Evolutionary conservation across 2,797 vertebrate species (phyloP), one percentile per base, ranked within the genome.

Genomic region (Anniella stebbinsi): DNA sequence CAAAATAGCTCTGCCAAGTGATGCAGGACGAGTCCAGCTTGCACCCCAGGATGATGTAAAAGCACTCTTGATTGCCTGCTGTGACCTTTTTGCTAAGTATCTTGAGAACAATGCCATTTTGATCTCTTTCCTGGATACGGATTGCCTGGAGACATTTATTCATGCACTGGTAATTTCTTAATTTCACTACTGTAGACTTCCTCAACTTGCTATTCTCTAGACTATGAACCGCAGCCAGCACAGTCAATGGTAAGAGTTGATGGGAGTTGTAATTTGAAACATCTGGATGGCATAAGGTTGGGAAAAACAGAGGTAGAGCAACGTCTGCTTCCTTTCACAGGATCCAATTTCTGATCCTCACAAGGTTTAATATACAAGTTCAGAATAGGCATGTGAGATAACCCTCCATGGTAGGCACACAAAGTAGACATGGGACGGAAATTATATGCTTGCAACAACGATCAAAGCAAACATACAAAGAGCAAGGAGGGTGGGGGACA

Each of bases 361-460:
- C n/a, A 38, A 69, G 75, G 11, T 70, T 89, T 89, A 86, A 81
- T 84, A 28, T 23, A 30, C 15, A 51, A 69, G 80, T 70, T 0
- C 0, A 67, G 80, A 69, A 38, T 76, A 12, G 88, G 41, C 17
- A 45, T 63, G 66, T 76, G n/a, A 18, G 28, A 75, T n/a, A 7
- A 67, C 30, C 30, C 75, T 88, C 21, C n/a, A 30, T 54, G 36
- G 63, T 67, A 80, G 45, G 57, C 54, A 77, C 90, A 86, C 89
- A 88, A 73, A 48, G 63, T n/a, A 82, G 63, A 60, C 91, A 90
- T 90, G n/a, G 11, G 77, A 87, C 87, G 18, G 76, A 33, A 85
- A 88, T 67, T 88, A 89, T 87, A 36, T 92, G 57, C 87, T 45
- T 36, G 51, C 92, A 92, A 89, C 83, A 89, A 83, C 30, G 87